Base-by-base conservation (phyloP, 2,888 invertebrate species). In the Drosophila monieri region DNA sequence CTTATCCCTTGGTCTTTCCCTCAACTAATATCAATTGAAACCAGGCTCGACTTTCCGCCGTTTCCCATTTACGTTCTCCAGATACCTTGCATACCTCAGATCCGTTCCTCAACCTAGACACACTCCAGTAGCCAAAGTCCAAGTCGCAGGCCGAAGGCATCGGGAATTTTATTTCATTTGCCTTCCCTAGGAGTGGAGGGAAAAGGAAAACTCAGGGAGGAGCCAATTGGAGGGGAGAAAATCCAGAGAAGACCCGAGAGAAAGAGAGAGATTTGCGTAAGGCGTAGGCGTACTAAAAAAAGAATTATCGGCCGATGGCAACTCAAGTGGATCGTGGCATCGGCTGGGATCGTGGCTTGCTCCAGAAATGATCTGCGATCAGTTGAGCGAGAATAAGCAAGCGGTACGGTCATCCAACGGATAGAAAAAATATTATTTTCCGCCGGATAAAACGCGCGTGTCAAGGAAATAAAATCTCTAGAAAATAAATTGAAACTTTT, bases 351-450 rank as follows among this genome's bases (percentile, higher is more conserved):
- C 43, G 58, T 51, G 55, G 35, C 67, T 2, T 27, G 61, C 48
- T 55, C 69, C 64, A 74, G 65, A 44, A 64, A 41, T 41, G 54
- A 55, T 14, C 46, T 46, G 35, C 51, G 35, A n/a, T 47, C 79
- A 89, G 89, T 89, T 78, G 64, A 77, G 71, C 74, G 77, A 79
- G 87, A 71, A 75, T 75, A 84, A 77, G 76, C 79, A 62, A 85
- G 78, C 73, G 74, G 89, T 65, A 65, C 74, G 79, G 89, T 86
- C 77, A 23, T 78, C 59, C 44, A 62, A 32, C 15, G 57, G 56
- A 47, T 53, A 47, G 58, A 10, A 68, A 41, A 71, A 61, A 46
- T 23, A 14, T 44, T 5, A 35, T 30, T 32, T 12, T 41, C 60
- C 60, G 60, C 30, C 60, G 47, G 46, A 39, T 15, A 60, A 56